Percentiles rank a stretch among this genome's conserved stretches.
Evolutionary conservation across 1,140 invertebrate species (phyloP).

Genomic region (Drosophila rhopaloa): DNA sequence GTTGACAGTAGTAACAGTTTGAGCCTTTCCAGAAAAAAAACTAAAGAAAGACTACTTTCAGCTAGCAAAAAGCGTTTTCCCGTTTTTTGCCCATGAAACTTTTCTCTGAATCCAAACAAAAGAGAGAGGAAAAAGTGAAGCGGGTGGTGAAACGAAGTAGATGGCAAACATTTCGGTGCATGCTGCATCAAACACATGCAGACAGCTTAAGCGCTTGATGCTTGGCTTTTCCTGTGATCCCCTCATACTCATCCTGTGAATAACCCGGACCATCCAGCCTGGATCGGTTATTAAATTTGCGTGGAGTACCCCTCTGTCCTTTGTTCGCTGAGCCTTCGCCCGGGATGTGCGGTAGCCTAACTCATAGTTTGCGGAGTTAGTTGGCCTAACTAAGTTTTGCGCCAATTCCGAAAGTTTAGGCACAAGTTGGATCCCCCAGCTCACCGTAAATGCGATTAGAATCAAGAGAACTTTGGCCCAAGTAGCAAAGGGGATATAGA

Average conservation of each 20-base stretch:
- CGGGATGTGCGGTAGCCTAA: conserved; percentile 31
- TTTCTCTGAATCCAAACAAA: conserved; percentile 36
- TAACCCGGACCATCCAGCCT: background rate
- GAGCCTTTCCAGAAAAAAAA: conserved; percentile 9
- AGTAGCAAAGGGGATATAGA: conserved; percentile 2
- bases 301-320: conserved; percentile 7
- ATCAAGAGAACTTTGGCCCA: conserved; percentile 27
- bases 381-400: conserved; percentile 66
- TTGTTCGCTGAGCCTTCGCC: conserved; percentile 8
- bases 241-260: background rate
- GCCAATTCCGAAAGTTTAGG: conserved; percentile 36
- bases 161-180: conserved; percentile 53
- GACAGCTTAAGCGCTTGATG: conserved; percentile 55
- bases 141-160: conserved; percentile 23
- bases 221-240: conserved; percentile 13
- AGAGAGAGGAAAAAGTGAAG: conserved; percentile 5
- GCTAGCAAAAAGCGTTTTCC: background rate
- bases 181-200: conserved; percentile 69
- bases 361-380: conserved; percentile 54
- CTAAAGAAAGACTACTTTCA: background rate
- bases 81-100: conserved; percentile 52
- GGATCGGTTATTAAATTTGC: conserved; percentile 58
- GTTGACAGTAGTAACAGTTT: conserved; percentile 26
- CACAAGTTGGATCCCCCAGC: conserved; percentile 35
- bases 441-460: conserved; percentile 46